A percentile compares a stretch with the other conserved stretches of the same genome.
Evolutionary conservation across 2,113 vertebrate genomes (phyloP).

Genomic region (Ophthalmolycus amberensis): DNA sequence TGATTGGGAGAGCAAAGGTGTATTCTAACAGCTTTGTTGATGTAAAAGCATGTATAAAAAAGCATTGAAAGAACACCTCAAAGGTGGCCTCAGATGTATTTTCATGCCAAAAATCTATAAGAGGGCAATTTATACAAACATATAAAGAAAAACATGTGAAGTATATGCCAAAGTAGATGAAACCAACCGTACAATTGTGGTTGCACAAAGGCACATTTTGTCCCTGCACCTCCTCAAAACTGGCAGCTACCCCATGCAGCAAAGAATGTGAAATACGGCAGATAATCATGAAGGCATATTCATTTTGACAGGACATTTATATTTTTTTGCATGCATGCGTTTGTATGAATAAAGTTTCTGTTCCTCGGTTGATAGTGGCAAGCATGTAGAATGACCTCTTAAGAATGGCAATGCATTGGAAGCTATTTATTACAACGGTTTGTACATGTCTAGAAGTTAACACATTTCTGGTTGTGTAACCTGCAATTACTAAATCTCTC

Average conservation of each 20-base stretch:
- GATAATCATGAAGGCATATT: conserved; percentile 22
- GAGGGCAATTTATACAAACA: conserved; percentile 24
- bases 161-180: conserved; percentile 23
- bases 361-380: conserved; percentile 6
- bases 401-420: not conserved
- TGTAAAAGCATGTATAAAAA: conserved; percentile 30
- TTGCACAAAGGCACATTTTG: conserved; percentile 21
- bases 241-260: conserved; percentile 72
- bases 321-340: conserved; percentile 27
- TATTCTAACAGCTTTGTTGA: conserved; percentile 25
- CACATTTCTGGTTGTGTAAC: not conserved
- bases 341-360: conserved; percentile 22
- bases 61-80: conserved; percentile 16
- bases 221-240: conserved; percentile 46
- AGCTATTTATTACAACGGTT: conserved; percentile 13
- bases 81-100: conserved; percentile 23
- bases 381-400: conserved; percentile 17
- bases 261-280: conserved; percentile 63
- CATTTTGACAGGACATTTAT: conserved; percentile 12
- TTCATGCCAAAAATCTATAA: not conserved
- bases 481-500: not conserved
- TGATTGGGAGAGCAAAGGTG: conserved; percentile 21
- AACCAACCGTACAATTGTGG: conserved; percentile 3
- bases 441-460: conserved; percentile 7
- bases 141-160: conserved; percentile 8